Percentiles rank a stretch among this genome's conserved stretches.
Evolutionary conservation across 2,888 invertebrate species (phyloP).

Genomic region (Mesochorus sp.): DNA sequence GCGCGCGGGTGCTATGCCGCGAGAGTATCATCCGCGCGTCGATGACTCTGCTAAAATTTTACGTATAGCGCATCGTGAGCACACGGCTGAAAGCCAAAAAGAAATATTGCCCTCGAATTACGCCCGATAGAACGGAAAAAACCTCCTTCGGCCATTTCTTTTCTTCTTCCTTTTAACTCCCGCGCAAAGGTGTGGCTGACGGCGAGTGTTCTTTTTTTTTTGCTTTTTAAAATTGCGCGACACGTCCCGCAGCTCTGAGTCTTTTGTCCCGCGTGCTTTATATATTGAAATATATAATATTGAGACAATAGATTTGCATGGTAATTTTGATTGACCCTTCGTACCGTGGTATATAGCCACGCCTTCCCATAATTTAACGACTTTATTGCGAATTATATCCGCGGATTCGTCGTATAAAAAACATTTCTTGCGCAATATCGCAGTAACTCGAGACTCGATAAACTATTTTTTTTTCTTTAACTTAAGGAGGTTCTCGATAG

Average conservation of each 20-base stretch:
- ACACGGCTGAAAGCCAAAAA: too few relatives aligned
- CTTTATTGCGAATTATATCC: not conserved
- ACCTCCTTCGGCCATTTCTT: too few relatives aligned
- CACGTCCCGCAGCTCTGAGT: not conserved
- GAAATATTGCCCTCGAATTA: too few relatives aligned
- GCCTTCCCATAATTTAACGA: constrained; percentile 21
- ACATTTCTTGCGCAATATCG: too few relatives aligned
- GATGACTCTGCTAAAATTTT: constrained; percentile 38
- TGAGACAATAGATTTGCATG: constrained; percentile 7
- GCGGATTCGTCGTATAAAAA: too few relatives aligned
- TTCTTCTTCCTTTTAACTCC: too few relatives aligned
- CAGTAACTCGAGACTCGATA: too few relatives aligned
- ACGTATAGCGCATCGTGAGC: not conserved
- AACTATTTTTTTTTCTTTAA: too few relatives aligned
- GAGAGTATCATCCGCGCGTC: constrained; percentile 45
- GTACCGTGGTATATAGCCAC: constrained; percentile 8
- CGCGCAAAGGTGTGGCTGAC: not conserved
- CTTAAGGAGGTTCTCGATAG: too few relatives aligned
- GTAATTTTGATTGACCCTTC: constrained; percentile 42
- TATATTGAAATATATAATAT: not conserved
- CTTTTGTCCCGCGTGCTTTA: constrained; percentile 2
- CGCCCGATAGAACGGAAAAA: too few relatives aligned
- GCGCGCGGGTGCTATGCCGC: constrained; percentile 34
- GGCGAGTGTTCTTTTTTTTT: not conserved
- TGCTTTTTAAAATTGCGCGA: not conserved